Evolutionary conservation across 2,797 vertebrate species (phyloP).

Genomic region (Ficedula albicollis): DNA sequence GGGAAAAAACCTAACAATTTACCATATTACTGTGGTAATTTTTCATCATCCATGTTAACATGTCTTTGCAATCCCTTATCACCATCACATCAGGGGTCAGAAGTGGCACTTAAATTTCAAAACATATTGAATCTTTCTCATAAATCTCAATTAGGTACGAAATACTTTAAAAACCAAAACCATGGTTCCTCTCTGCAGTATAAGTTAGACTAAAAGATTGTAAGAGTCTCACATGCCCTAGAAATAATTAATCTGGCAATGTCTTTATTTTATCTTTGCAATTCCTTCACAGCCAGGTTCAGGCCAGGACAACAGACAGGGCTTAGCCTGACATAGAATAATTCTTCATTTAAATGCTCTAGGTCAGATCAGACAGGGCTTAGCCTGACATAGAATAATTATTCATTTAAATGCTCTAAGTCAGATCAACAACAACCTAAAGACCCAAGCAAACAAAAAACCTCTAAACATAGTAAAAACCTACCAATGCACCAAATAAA

Average conservation of each 20-base stretch:
- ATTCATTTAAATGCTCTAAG: background rate
- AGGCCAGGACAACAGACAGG: constrained; percentile 17
- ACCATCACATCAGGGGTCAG: background rate
- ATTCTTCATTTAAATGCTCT: background rate
- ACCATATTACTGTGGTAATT: background rate
- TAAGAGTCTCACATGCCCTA: background rate
- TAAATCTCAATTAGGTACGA: background rate
- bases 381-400: background rate
- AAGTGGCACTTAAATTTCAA: background rate
- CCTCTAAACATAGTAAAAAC: background rate
- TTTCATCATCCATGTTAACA: background rate
- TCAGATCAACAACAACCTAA: background rate
- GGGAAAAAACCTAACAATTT: background rate
- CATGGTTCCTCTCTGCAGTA: background rate
- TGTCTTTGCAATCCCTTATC: background rate
- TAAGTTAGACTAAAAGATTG: background rate
- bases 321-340: background rate
- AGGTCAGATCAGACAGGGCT: background rate
- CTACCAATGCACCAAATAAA: background rate
- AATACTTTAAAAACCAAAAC: background rate
- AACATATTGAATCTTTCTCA: background rate
- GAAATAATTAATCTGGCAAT: constrained; percentile 36
- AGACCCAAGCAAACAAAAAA: background rate
- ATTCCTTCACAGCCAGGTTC: constrained; percentile 1
- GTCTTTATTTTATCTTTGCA: constrained; percentile 17